These are phyloP conservation scores for Oasisia sp. DNA, from an alignment of 2,888 invertebrate species.

Conservation along the genomic window DNA sequence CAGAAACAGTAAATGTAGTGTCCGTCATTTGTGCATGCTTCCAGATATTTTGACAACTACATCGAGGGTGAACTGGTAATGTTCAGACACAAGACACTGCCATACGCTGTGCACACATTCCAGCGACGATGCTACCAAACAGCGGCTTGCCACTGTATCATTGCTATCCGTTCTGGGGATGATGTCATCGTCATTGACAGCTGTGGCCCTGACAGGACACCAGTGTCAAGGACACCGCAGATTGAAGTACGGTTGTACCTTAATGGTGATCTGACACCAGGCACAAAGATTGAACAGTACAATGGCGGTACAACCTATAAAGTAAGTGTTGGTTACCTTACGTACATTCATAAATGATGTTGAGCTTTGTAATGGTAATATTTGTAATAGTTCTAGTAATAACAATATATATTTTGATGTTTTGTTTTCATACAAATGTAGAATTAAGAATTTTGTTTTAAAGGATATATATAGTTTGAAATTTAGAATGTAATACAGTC, in stretches of 20 bases:
- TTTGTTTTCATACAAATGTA: too few relatives aligned
- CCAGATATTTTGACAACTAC: slow-evolving; percentile 43
- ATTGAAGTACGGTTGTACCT: slow-evolving; percentile 40
- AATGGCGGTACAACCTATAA: slow-evolving; percentile 46
- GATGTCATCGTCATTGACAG: slow-evolving; percentile 5
- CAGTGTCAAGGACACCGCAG: slow-evolving; percentile 14
- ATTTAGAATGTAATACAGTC: too few relatives aligned
- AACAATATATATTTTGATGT: too few relatives aligned
- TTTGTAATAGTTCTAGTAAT: too few relatives aligned
- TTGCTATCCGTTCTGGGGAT: neutral
- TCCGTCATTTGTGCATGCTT: neutral
- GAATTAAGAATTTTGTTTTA: too few relatives aligned
- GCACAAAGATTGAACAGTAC: slow-evolving; percentile 43
- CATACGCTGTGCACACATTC: slow-evolving; percentile 41
- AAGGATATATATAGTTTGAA: too few relatives aligned
- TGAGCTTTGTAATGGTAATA: too few relatives aligned
- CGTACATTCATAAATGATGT: too few relatives aligned
- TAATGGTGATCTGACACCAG: slow-evolving; percentile 47
- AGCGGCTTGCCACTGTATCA: slow-evolving; percentile 30
- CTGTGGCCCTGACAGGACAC: slow-evolving; percentile 23
- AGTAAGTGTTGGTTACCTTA: slow-evolving; percentile 36
- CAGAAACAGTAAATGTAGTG: neutral
- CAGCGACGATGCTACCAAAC: neutral
- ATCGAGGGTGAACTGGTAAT: slow-evolving; percentile 51
- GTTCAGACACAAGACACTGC: slow-evolving; percentile 50